Evolutionary conservation across 2,113 vertebrate species (phyloP).

Genomic region (Phrynosoma blainvillii): DNA sequence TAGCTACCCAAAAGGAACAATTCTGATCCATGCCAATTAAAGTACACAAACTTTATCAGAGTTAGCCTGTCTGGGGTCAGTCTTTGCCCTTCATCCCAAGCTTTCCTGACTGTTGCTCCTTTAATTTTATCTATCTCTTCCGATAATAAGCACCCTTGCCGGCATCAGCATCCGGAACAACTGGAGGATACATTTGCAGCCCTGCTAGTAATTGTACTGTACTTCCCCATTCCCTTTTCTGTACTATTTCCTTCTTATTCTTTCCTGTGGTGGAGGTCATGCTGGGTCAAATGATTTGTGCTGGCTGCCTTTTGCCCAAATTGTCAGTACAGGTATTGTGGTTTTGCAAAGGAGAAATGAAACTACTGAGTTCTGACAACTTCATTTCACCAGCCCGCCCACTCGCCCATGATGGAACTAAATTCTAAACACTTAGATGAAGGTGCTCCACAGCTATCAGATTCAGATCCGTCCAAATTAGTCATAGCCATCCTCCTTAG

Average conservation of each 20-base stretch:
- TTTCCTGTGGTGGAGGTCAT: not conserved
- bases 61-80: not conserved
- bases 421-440: not conserved
- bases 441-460: not conserved
- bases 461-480: not conserved
- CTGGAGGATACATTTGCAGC: not conserved
- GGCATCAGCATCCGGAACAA: not conserved
- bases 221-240: not conserved
- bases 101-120: not conserved
- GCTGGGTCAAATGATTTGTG: not conserved
- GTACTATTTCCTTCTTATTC: not conserved
- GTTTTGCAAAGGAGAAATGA: not conserved
- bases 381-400: fast-evolving
- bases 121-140: not conserved
- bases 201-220: not conserved
- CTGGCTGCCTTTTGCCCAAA: not conserved
- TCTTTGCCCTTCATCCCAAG: not conserved
- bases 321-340: not conserved
- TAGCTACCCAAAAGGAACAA: not conserved
- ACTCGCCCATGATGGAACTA: not conserved
- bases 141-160: not conserved
- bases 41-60: not conserved
- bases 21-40: not conserved
- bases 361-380: not conserved
- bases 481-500: not conserved